Conservation (phyloP, 2,888 invertebrate genomes). For the Caenorhabditis doughertyi region DNA sequence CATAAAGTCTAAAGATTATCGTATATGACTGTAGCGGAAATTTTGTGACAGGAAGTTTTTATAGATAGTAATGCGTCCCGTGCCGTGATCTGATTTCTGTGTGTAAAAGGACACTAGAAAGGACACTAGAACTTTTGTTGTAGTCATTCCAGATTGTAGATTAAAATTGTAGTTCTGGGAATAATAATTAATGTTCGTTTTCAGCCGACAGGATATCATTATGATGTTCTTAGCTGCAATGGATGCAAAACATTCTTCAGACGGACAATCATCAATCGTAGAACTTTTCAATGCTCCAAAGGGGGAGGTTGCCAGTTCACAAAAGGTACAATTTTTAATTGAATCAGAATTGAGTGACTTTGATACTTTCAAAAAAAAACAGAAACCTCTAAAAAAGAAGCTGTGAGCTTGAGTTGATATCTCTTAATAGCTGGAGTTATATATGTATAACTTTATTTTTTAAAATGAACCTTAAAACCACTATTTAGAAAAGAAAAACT, state of each 20-base stretch:
- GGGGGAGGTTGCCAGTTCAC: slow-evolving; percentile 73
- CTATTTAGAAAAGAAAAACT: too few relatives aligned
- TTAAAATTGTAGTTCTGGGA: not conserved
- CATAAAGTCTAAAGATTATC: slow-evolving; percentile 37
- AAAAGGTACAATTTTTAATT: slow-evolving; percentile 64
- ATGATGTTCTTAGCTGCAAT: slow-evolving; percentile 75
- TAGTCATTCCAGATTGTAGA: not conserved
- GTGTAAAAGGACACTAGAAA: slow-evolving; percentile 1
- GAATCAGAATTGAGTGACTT: not conserved
- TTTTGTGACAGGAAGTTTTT: slow-evolving; percentile 15
- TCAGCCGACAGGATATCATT: slow-evolving; percentile 77
- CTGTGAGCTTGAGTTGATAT: too few relatives aligned
- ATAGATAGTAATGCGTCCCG: slow-evolving; percentile 21
- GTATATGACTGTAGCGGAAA: slow-evolving; percentile 16
- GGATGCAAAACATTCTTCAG: slow-evolving; percentile 78
- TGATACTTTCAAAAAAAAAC: too few relatives aligned
- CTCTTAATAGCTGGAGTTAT: too few relatives aligned
- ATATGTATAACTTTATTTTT: too few relatives aligned
- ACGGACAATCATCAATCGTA: slow-evolving; percentile 70
- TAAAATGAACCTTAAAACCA: too few relatives aligned
- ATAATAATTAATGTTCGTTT: slow-evolving; percentile 18
- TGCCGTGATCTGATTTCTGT: not conserved
- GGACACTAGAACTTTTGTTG: slow-evolving; percentile 2
- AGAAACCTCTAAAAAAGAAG: too few relatives aligned
- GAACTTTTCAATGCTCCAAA: slow-evolving; percentile 70